Conservation (phyloP, 1,140 invertebrate genomes). For the Tachypleus tridentatus region DNA sequence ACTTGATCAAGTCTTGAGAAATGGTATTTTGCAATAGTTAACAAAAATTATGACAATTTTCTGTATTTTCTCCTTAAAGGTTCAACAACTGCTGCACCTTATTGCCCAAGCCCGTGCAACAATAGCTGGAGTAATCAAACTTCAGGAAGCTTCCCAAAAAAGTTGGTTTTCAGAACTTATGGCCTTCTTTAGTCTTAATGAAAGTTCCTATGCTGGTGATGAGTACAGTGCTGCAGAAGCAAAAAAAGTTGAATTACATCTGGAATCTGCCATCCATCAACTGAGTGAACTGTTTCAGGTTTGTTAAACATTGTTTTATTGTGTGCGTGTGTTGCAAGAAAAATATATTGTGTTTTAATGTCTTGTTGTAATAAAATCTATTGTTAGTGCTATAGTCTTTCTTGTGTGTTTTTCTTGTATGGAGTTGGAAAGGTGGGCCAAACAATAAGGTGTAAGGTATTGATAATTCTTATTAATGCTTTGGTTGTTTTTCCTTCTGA, state of each 20-base stretch:
- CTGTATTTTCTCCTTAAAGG: too few relatives aligned
- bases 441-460: not conserved
- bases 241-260: constrained; percentile 16
- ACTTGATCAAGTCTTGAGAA: too few relatives aligned
- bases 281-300: constrained; percentile 18
- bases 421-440: not conserved
- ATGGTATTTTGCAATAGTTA: too few relatives aligned
- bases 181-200: too few relatives aligned
- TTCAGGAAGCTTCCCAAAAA: too few relatives aligned
- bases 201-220: constrained; percentile 10
- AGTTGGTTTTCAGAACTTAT: too few relatives aligned
- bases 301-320: not conserved
- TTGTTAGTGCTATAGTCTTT: not conserved
- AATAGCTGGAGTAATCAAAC: too few relatives aligned
- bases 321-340: constrained; percentile 1
- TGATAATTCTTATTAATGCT: not conserved
- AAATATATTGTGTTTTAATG: constrained; percentile 6
- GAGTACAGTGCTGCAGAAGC: constrained; percentile 14
- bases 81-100: too few relatives aligned
- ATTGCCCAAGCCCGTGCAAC: too few relatives aligned
- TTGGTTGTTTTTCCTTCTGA: too few relatives aligned
- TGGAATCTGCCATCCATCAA: constrained; percentile 10
- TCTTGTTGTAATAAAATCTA: not conserved
- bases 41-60: too few relatives aligned
- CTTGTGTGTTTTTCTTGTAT: not conserved